Percentiles rank a stretch among this genome's conserved stretches.
Evolutionary conservation across 2,888 invertebrate genomes (phyloP).

Genomic region (Allophyes oxyacanthae): DNA sequence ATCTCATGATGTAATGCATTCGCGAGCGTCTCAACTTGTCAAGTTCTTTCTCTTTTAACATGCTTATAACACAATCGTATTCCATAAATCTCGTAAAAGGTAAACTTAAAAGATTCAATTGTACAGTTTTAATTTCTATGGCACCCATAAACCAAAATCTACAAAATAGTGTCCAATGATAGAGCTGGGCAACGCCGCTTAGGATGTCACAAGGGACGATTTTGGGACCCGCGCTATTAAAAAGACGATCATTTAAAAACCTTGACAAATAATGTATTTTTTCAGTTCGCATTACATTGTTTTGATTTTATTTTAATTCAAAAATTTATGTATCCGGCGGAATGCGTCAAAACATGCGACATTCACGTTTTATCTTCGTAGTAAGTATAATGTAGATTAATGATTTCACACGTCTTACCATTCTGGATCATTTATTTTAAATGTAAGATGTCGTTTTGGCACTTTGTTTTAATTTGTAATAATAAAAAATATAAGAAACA

Average conservation of each 20-base stretch:
- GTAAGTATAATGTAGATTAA: constrained; percentile 18
- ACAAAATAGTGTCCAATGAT: background rate
- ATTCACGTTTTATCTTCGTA: constrained; percentile 26
- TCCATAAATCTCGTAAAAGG: background rate
- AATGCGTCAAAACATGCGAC: constrained; percentile 25
- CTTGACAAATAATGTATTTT: too few relatives aligned
- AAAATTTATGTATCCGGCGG: constrained; percentile 31
- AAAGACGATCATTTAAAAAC: background rate
- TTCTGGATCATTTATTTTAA: constrained; percentile 23
- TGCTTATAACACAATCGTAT: constrained; percentile 8
- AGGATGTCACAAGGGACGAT: constrained; percentile 1
- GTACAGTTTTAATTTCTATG: too few relatives aligned
- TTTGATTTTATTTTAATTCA: constrained; percentile 26
- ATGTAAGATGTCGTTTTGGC: constrained; percentile 22
- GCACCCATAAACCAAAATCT: too few relatives aligned
- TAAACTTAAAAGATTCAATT: too few relatives aligned
- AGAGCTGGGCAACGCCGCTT: background rate
- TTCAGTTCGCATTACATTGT: constrained; percentile 26
- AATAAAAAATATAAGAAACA: too few relatives aligned
- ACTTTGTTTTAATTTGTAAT: constrained; percentile 15
- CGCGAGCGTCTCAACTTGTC: constrained; percentile 14
- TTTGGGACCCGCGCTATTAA: constrained; percentile 1
- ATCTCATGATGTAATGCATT: constrained; percentile 23
- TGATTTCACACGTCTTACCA: constrained; percentile 15
- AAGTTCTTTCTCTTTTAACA: constrained; percentile 6